Conservation (phyloP, 2,888 invertebrate genomes). For the Phoronis australis region DNA sequence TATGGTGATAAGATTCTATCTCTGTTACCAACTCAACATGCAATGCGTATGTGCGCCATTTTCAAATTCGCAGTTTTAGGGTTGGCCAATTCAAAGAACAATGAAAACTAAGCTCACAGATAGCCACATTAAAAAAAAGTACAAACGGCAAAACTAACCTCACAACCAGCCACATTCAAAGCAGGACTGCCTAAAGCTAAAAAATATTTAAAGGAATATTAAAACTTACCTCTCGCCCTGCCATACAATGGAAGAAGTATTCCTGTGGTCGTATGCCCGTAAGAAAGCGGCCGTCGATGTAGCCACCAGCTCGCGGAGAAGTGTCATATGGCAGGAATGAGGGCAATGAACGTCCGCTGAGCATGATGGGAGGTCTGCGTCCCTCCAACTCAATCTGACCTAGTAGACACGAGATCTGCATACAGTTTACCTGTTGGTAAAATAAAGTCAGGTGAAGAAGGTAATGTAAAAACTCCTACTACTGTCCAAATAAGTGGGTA, state of each 20-base stretch:
- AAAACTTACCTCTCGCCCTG: constrained; percentile 80
- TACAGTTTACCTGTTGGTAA: constrained; percentile 68
- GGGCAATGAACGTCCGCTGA: constrained; percentile 82
- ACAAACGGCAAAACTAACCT: not conserved
- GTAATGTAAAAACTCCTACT: too few relatives aligned
- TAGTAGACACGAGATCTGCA: constrained; percentile 95
- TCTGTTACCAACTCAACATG: too few relatives aligned
- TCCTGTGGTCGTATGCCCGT: constrained; percentile 98
- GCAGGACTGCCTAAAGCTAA: not conserved
- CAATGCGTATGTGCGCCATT: too few relatives aligned
- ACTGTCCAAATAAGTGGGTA: too few relatives aligned
- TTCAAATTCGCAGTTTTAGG: too few relatives aligned
- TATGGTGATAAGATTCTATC: too few relatives aligned
- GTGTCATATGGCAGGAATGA: constrained; percentile 85
- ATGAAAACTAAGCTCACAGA: too few relatives aligned
- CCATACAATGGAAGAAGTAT: constrained; percentile 99
- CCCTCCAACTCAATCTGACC: constrained; percentile 99
- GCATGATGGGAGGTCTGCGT: constrained; percentile 89
- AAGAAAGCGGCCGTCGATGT: constrained; percentile 92
- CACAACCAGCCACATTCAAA: not conserved
- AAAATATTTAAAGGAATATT: too few relatives aligned
- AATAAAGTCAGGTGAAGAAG: too few relatives aligned
- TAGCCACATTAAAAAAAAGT: not conserved
- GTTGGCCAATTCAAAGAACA: too few relatives aligned
- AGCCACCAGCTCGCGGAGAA: constrained; percentile 89